A percentile compares a stretch with the other conserved stretches of the same genome.
These are phyloP conservation scores for Platycheirus albimanus DNA, from an alignment of 2,888 invertebrate genomes.

Conservation along the genomic window DNA sequence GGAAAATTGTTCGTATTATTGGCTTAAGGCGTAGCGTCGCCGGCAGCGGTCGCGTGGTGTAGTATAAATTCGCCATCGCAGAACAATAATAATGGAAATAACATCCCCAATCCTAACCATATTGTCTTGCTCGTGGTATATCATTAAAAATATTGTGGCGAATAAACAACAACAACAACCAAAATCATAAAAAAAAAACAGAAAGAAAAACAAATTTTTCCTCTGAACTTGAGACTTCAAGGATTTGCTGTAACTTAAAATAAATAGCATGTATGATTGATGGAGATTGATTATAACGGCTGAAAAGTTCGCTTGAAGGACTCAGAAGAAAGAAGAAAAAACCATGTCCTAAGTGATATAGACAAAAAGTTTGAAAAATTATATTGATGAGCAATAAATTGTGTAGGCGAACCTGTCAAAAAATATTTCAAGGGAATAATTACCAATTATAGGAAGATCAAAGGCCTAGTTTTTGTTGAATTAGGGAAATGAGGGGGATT, in stretches of 20 bases:
- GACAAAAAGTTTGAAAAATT: conserved; percentile 7
- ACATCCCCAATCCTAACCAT: background rate
- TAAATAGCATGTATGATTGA: conserved; percentile 43
- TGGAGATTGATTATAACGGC: conserved; percentile 50
- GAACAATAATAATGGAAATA: conserved; percentile 8
- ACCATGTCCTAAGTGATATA: conserved; percentile 13
- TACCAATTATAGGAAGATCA: background rate
- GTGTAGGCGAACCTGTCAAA: conserved; percentile 13
- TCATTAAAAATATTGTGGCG: conserved; percentile 44
- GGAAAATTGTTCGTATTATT: conserved; percentile 55
- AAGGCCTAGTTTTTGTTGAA: background rate
- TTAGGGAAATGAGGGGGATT: background rate
- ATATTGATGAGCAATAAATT: conserved; percentile 39
- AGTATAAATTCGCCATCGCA: background rate
- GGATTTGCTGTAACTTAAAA: conserved; percentile 26
- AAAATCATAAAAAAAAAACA: background rate
- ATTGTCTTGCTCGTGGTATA: conserved; percentile 13
- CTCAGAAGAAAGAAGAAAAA: background rate
- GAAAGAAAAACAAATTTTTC: conserved; percentile 34
- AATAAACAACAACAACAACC: no score
- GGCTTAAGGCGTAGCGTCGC: conserved; percentile 22
- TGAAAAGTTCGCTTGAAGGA: background rate
- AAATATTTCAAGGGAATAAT: background rate
- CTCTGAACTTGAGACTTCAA: conserved; percentile 9
- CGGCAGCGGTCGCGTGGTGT: no score